Evolutionary conservation across 2,113 vertebrate species (phyloP).

Genomic region (Mellivora capensis): DNA sequence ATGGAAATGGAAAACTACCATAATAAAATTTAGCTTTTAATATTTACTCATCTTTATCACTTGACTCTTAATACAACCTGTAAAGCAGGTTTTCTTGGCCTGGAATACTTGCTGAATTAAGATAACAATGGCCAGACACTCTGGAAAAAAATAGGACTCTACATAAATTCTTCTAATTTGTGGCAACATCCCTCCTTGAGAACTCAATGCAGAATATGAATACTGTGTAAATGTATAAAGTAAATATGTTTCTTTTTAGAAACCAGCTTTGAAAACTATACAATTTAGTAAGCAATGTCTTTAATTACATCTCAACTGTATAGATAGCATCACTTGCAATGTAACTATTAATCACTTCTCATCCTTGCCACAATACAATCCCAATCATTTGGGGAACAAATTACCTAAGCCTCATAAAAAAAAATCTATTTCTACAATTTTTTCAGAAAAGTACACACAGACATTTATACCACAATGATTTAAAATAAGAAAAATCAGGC

Average conservation of each 20-base stretch:
- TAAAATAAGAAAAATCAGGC: not conserved
- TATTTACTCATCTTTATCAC: not conserved
- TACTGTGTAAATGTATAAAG: not conserved
- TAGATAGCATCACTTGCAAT: not conserved
- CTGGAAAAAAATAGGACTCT: not conserved
- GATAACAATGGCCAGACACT: not conserved
- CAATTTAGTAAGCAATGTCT: not conserved
- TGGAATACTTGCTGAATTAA: not conserved
- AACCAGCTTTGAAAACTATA: not conserved
- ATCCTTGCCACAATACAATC: not conserved
- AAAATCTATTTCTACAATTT: not conserved
- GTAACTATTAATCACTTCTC: not conserved
- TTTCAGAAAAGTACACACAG: not conserved
- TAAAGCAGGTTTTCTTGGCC: not conserved
- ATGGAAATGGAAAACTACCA: not conserved
- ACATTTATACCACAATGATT: not conserved
- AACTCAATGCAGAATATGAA: not conserved
- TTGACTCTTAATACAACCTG: not conserved
- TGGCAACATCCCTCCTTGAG: not conserved
- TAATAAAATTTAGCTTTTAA: not conserved
- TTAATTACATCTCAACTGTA: not conserved
- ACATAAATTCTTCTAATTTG: not conserved
- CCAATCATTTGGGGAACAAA: not conserved
- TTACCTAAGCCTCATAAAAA: not conserved
- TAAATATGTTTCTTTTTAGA: not conserved